These are phyloP conservation scores for Galbula dea DNA, from an alignment of 2,113 vertebrate species.

Conservation along the genomic window DNA sequence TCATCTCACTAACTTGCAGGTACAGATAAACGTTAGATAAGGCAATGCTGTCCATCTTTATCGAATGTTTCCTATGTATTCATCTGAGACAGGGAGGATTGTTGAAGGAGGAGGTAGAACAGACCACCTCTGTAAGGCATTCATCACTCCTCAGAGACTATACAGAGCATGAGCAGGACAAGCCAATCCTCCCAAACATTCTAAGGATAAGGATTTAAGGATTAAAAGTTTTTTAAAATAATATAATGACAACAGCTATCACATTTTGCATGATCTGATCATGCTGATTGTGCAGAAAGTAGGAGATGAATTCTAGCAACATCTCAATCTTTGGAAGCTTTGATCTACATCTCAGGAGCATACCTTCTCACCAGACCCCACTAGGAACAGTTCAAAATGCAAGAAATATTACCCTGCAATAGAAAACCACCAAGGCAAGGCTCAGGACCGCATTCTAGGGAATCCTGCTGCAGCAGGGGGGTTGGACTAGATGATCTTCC, in stretches of 20 bases:
- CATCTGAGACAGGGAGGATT: neutral
- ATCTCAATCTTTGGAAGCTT: neutral
- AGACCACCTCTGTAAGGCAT: neutral
- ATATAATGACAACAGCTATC: neutral
- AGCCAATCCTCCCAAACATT: neutral
- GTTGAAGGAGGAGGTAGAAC: neutral
- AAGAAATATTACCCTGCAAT: neutral
- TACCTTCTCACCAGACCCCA: neutral
- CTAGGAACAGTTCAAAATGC: neutral
- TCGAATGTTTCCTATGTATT: neutral
- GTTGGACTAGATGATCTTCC: too few relatives aligned
- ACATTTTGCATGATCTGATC: neutral
- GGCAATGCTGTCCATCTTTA: neutral
- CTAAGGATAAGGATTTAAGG: neutral
- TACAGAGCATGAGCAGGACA: fast-evolving
- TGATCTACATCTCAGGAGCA: neutral
- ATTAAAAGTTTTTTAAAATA: neutral
- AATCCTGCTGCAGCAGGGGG: too few relatives aligned
- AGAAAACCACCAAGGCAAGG: neutral
- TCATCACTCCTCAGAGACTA: neutral
- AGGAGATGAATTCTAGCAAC: neutral
- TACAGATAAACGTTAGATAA: neutral
- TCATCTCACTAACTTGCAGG: neutral
- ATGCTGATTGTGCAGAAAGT: neutral
- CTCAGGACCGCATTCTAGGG: neutral